Evolutionary conservation across 2,797 vertebrate genomes (phyloP).

Genomic region (Steatocranus sp.): DNA sequence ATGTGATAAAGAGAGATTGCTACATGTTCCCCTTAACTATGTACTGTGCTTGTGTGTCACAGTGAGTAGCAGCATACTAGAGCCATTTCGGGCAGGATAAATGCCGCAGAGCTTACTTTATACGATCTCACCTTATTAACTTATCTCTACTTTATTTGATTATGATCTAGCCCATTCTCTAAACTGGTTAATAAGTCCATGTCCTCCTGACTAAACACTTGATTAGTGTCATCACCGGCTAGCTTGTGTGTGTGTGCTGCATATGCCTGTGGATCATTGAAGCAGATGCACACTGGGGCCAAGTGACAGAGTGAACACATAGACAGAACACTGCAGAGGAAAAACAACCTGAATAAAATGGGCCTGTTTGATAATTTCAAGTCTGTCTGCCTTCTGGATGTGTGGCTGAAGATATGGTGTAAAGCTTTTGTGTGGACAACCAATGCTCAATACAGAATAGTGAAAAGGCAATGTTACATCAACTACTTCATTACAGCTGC

Average conservation of each 20-base stretch:
- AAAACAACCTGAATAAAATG: slow-evolving; percentile 28
- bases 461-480: background rate
- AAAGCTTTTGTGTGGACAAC: background rate
- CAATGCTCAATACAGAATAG: background rate
- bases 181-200: slow-evolving; percentile 52
- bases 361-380: background rate
- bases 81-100: slow-evolving; percentile 1
- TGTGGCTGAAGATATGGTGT: background rate
- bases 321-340: slow-evolving; percentile 7
- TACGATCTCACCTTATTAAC: slow-evolving; percentile 45
- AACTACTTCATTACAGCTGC: background rate
- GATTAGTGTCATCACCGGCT: slow-evolving; percentile 55
- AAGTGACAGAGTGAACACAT: slow-evolving; percentile 39
- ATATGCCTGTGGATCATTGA: slow-evolving; percentile 13
- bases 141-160: slow-evolving; percentile 55
- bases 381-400: background rate
- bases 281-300: slow-evolving; percentile 30
- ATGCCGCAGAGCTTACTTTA: slow-evolving; percentile 18
- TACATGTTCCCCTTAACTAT: background rate
- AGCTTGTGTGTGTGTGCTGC: slow-evolving; percentile 36
- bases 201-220: slow-evolving; percentile 45
- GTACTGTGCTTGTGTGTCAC: background rate
- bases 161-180: slow-evolving; percentile 40
- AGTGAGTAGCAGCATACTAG: background rate
- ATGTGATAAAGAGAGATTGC: background rate